Evolutionary conservation across 2,113 vertebrate genomes (phyloP), one percentile per base, ranked within the genome.

Genomic region (Phoxinus phoxinus): DNA sequence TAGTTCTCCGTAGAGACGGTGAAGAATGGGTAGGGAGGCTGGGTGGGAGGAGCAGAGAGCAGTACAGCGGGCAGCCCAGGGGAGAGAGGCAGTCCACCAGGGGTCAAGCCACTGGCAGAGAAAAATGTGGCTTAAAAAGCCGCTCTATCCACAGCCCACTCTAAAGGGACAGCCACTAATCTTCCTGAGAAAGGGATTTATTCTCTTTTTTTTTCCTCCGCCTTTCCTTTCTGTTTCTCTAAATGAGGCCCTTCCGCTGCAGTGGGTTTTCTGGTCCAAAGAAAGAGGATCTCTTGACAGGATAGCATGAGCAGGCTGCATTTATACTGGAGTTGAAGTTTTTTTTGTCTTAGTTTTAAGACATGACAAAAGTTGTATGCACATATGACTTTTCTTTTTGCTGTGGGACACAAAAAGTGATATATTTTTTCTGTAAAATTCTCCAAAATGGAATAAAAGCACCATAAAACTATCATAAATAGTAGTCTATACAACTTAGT

Each of bases 111-210:
- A 90, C 89, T 93, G 91, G 92, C 93, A 94, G 90, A 95, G 94
- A 95, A 95, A 95, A 96, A 94, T 93, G 94, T 91, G 93, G 91
- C 85, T 88, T 89, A 93, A 93, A 90, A 88, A 89, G 90, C 84
- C 90, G 85, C 85, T 90, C 81, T 69, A 71, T 92, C 90, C 85
- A 86, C 84, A 91, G 90, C 87, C 87, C 90, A 87, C 90, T 92
- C 87, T 91, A 93, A 94, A 93, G 91, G 93, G 94, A 94, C 87
- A 86, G 91, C 90, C 91, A 91, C 93, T 95, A 95, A 94, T 94
- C 94, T 95, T 95, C 94, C 93, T 94, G 93, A 95, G 94, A 95
- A 94, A 92, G 92, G 90, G 91, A 93, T 93, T 94, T 94, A 86
- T 88, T 84, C 92, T 91, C 27, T 86, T 86, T 80, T 74, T 74